phyloP scores from a whole-genome alignment of 2,888 invertebrate species.

The Hipparchia semele region DNA sequence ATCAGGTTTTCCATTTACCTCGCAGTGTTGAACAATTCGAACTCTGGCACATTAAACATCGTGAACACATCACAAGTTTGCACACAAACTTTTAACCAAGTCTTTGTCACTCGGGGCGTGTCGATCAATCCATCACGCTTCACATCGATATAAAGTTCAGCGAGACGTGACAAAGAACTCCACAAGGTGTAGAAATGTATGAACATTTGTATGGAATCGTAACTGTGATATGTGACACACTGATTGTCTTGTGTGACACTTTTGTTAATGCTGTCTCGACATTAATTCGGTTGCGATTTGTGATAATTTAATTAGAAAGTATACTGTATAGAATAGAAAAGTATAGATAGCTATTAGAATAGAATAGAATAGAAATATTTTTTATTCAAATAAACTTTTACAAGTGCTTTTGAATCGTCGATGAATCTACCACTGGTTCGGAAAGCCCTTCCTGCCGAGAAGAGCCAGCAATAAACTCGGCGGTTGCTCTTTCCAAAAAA shows the following conservation, averaged over 20 bases:
- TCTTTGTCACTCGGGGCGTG: not conserved
- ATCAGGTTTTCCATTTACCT: not conserved
- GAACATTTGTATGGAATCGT: not conserved
- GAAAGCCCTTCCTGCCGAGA: no score
- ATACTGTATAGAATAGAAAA: no score
- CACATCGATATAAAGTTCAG: not conserved
- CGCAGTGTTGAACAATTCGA: not conserved
- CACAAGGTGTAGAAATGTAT: not conserved
- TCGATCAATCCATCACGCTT: slow-evolving; percentile 9
- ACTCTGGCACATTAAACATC: not conserved
- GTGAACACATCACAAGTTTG: not conserved
- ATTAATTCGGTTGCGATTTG: no score
- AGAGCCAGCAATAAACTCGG: no score
- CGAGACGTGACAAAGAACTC: slow-evolving; percentile 1
- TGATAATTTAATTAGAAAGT: not conserved
- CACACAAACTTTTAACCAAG: not conserved
- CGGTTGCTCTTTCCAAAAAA: no score
- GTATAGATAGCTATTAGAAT: no score
- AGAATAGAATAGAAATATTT: no score
- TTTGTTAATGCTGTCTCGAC: not conserved
- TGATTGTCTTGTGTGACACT: not conserved
- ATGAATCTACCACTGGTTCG: no score
- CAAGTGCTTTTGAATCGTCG: no score
- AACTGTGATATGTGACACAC: not conserved
- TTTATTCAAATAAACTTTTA: no score